A percentile compares a stretch with the other conserved stretches of the same genome.
These are phyloP conservation scores for Enteromius mattozi DNA, from an alignment of 2,797 vertebrate genomes.

Conservation along the genomic window DNA sequence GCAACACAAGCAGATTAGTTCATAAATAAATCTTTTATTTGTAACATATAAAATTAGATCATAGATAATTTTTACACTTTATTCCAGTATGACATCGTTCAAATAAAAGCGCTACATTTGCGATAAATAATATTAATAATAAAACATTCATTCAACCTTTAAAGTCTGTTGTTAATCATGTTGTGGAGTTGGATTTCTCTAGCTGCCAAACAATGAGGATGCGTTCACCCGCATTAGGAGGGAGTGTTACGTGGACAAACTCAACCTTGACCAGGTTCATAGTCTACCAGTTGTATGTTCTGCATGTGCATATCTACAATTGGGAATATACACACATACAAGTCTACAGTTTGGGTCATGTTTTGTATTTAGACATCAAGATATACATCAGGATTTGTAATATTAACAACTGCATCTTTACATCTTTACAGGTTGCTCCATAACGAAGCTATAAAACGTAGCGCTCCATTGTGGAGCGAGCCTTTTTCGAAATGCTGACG, in stretches of 20 bases:
- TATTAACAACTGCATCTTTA: slow-evolving; percentile 77
- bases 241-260: slow-evolving; percentile 82
- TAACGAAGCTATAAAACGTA: slow-evolving; percentile 89
- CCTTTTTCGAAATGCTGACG: slow-evolving; percentile 75
- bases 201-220: slow-evolving; percentile 93
- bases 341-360: slow-evolving; percentile 80
- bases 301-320: slow-evolving; percentile 73
- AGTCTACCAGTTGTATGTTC: slow-evolving; percentile 73
- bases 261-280: slow-evolving; percentile 65
- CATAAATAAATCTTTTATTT: slow-evolving; percentile 99
- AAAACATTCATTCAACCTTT: slow-evolving; percentile 90
- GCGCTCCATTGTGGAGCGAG: slow-evolving; percentile 97
- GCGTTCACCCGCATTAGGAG: slow-evolving; percentile 87
- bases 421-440: slow-evolving; percentile 88
- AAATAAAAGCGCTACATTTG: slow-evolving; percentile 93
- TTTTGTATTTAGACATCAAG: slow-evolving; percentile 76
- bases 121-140: slow-evolving; percentile 97
- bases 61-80: slow-evolving; percentile 90
- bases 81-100: slow-evolving; percentile 97
- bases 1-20: slow-evolving; percentile 70
- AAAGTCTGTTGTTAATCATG: slow-evolving; percentile 79
- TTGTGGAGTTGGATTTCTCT: slow-evolving; percentile 78
- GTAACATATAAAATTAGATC: slow-evolving; percentile 99
- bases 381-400: slow-evolving; percentile 79
- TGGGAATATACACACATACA: slow-evolving; percentile 68